A percentile compares a stretch with the other conserved stretches of the same genome.
Conservation (phyloP, 2,797 vertebrate genomes). For the Chaetophractus vellerosus region DNA sequence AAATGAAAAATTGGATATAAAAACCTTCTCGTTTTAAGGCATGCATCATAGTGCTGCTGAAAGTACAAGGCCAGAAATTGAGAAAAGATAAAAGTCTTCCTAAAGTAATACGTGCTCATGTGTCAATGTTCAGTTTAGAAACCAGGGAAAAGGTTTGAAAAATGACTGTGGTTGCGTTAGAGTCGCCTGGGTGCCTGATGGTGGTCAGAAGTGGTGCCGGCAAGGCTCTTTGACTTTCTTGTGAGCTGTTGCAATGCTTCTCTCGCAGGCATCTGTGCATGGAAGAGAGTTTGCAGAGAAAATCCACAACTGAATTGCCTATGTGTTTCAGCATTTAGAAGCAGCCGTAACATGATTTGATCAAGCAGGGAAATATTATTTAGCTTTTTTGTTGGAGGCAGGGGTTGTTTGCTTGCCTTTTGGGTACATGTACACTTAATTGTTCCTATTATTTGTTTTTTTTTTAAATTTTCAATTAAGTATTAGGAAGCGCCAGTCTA, state of each 20-base stretch:
- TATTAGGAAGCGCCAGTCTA: conserved; percentile 57
- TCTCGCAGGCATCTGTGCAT: background rate
- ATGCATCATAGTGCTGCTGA: background rate
- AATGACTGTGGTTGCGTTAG: background rate
- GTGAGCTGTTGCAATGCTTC: background rate
- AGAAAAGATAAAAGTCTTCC: conserved; percentile 8
- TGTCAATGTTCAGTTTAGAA: conserved; percentile 9
- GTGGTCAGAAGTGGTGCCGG: background rate
- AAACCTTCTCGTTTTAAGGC: conserved; percentile 50
- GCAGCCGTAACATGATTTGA: conserved; percentile 54
- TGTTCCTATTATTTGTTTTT: conserved; percentile 53
- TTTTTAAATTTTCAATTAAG: conserved; percentile 76
- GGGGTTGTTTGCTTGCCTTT: background rate
- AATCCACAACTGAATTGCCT: background rate
- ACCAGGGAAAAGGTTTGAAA: background rate
- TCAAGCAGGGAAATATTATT: conserved; percentile 65
- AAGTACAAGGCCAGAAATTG: conserved; percentile 46
- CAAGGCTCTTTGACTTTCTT: background rate
- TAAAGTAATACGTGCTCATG: background rate
- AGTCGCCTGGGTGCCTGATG: background rate
- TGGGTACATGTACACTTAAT: conserved; percentile 41
- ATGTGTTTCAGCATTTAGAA: conserved; percentile 55
- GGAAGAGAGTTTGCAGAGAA: conserved; percentile 34
- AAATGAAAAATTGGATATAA: conserved; percentile 59
- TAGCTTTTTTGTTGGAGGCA: background rate